These are phyloP conservation scores for Morpho helenor DNA, from an alignment of 2,888 invertebrate genomes.

Conservation along the genomic window DNA sequence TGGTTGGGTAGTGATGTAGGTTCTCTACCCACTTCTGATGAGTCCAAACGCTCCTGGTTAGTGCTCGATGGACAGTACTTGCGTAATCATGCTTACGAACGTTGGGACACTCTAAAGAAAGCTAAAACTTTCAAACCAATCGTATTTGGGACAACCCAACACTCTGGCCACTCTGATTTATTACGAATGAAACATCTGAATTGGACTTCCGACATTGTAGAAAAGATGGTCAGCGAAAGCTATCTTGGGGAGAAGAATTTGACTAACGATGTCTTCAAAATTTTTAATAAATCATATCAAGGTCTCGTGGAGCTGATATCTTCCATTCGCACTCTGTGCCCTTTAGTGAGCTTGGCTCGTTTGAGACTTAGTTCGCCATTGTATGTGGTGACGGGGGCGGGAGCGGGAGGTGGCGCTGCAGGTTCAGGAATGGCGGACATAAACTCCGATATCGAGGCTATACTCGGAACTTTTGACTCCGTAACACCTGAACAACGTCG, in stretches of 20 bases:
- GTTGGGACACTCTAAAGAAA: slow-evolving; percentile 76
- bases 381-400: slow-evolving; percentile 85
- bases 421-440: slow-evolving; percentile 58
- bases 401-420: slow-evolving; percentile 64
- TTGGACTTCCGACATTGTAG: slow-evolving; percentile 83
- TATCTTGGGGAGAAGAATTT: slow-evolving; percentile 81
- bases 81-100: slow-evolving; percentile 82
- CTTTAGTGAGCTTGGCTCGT: slow-evolving; percentile 83
- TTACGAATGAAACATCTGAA: slow-evolving; percentile 80
- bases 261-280: slow-evolving; percentile 80
- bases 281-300: slow-evolving; percentile 84
- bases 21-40: slow-evolving; percentile 81
- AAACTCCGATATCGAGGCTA: slow-evolving; percentile 87
- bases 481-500: slow-evolving; percentile 85
- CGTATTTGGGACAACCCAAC: slow-evolving; percentile 86
- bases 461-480: slow-evolving; percentile 87
- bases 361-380: slow-evolving; percentile 82
- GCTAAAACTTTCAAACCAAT: slow-evolving; percentile 70
- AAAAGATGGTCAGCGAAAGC: slow-evolving; percentile 81
- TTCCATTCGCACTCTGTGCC: slow-evolving; percentile 89
- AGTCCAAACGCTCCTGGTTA: slow-evolving; percentile 86
- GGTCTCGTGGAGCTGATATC: slow-evolving; percentile 87
- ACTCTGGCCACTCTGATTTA: slow-evolving; percentile 83
- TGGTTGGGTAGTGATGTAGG: slow-evolving; percentile 83
- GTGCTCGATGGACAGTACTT: slow-evolving; percentile 86